Evolutionary conservation across 2,888 invertebrate genomes (phyloP).

Genomic region (Ophonus ardosiacus): DNA sequence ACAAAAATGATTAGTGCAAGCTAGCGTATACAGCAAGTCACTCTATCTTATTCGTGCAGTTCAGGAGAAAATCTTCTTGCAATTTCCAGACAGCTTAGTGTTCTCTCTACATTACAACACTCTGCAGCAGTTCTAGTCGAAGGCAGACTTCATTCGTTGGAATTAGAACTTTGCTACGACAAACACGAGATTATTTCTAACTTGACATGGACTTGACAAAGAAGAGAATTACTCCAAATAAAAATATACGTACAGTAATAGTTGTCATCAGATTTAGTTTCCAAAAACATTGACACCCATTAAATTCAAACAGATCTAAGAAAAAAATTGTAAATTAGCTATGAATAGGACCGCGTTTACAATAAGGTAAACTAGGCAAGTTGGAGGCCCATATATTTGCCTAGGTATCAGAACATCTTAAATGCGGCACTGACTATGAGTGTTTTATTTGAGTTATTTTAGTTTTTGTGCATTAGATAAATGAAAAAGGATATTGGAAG

Average conservation of each 20-base stretch:
- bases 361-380: too few relatives aligned
- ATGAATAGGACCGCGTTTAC: too few relatives aligned
- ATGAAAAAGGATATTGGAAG: neutral
- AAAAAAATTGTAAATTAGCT: too few relatives aligned
- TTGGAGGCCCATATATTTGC: too few relatives aligned
- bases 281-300: too few relatives aligned
- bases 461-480: neutral
- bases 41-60: neutral
- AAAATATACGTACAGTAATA: too few relatives aligned
- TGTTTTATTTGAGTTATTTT: too few relatives aligned
- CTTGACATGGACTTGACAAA: slow-evolving; percentile 52
- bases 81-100: slow-evolving; percentile 29
- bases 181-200: slow-evolving; percentile 51
- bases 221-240: neutral
- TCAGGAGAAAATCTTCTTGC: slow-evolving; percentile 20
- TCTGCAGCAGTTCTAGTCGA: neutral
- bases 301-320: too few relatives aligned
- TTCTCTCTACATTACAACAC: neutral
- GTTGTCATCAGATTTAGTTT: too few relatives aligned
- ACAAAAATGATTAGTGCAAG: neutral
- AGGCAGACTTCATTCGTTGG: slow-evolving; percentile 25
- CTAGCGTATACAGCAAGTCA: neutral
- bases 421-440: too few relatives aligned
- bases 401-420: too few relatives aligned
- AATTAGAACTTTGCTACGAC: slow-evolving; percentile 48